Evolutionary conservation across 2,888 invertebrate genomes (phyloP), one percentile per base, ranked within the genome.

Genomic region (Crepidodera aurea): DNA sequence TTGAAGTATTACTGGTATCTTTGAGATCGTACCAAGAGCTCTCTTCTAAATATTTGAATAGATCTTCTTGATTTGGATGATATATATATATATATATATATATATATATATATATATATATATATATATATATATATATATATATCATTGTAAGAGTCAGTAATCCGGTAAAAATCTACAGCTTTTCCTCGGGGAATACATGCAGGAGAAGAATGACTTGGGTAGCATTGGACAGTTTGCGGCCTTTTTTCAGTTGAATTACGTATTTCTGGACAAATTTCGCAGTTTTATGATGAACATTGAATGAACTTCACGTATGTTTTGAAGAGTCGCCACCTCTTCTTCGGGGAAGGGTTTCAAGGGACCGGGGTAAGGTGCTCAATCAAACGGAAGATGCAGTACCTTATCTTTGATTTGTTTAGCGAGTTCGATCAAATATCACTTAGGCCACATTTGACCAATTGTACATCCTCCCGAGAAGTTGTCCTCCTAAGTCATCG

Each of bases 21-120:
- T 69, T 70, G 12, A 73, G 57, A 57, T 74, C 72, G 19, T 68
- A 70, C 72, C 72, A 74, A 16, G 72, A 71, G 25, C 68, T 66
- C 16, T 71, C 71, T 18, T 68, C 67, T 27, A 18, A 42, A 18
- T 13, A 40, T 25, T 19, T 19, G 2, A n/a, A 8, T 32, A 8
- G 27, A 2, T 51, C 51, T 37, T 37, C 27, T 29, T 27, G 48
- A 6, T 27, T 15, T 6, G 48, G 29, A 27, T 27, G 15, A 27
- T 48, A 48, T 8, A 48, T 25, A 5, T 22, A 48, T n/a, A n/a
- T n/a, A n/a, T n/a, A n/a, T n/a, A n/a, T n/a, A n/a, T n/a, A n/a
- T n/a, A n/a, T n/a, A n/a, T n/a, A n/a, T n/a, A n/a, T n/a, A n/a
- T n/a, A n/a, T n/a, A n/a, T n/a, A n/a, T n/a, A n/a, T n/a, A n/a